Conservation (phyloP, 2,797 vertebrate species). For the Poecilia gillii region DNA sequence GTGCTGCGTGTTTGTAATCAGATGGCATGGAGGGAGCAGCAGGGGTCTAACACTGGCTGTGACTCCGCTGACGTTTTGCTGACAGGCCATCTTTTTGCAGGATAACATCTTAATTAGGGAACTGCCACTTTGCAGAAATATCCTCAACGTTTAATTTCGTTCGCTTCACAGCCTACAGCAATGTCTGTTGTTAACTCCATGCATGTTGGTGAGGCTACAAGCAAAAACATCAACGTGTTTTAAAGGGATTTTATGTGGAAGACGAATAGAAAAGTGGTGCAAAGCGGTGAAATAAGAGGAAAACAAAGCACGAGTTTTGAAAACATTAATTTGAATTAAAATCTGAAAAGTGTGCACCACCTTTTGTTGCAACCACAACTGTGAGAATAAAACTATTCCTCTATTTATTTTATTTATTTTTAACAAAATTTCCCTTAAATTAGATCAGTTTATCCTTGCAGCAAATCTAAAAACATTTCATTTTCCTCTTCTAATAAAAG, state of each 20-base stretch:
- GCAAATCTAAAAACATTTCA: neutral
- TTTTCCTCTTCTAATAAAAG: neutral
- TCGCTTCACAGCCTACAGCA: neutral
- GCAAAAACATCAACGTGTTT: neutral
- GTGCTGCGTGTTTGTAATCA: slow-evolving; percentile 7
- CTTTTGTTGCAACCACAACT: neutral
- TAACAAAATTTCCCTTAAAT: neutral
- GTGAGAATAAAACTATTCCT: neutral
- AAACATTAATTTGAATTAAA: neutral
- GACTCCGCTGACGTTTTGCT: neutral
- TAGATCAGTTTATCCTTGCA: neutral
- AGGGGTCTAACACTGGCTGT: neutral
- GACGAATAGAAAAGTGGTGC: neutral
- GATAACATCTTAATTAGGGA: neutral
- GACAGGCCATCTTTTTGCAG: slow-evolving; percentile 3
- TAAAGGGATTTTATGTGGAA: neutral
- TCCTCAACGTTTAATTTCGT: neutral
- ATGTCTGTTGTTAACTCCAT: neutral
- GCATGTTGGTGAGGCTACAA: neutral
- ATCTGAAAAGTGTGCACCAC: neutral
- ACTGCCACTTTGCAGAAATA: neutral
- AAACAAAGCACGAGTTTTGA: neutral
- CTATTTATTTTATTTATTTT: neutral
- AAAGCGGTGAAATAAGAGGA: neutral
- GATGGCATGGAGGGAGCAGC: neutral